Evolutionary conservation across 2,888 invertebrate genomes (phyloP), one percentile per base, ranked within the genome.

Genomic region (Lasioglossum leucozonium): DNA sequence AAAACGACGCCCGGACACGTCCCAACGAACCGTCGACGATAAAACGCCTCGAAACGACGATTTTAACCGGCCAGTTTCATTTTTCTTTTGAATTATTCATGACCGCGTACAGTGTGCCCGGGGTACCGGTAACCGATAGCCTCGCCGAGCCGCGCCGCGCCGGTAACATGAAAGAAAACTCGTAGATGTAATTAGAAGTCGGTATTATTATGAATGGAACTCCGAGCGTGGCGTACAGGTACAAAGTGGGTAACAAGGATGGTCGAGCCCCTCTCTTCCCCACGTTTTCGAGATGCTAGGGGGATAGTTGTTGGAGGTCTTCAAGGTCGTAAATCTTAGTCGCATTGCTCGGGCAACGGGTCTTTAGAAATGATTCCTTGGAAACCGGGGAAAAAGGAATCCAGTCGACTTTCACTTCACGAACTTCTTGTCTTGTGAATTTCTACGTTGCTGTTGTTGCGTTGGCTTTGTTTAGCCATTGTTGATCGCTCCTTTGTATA

Each of bases 1-100:
- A 72, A 82, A 82, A 78, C 84, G 44, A 13, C n/a, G 22, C 62
- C 5, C 74, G 26, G 34, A 65, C 67, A 18, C 67, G 81, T 13
- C 11, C 1, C 65, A 26, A 37, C 73, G 42, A 79, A 37, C 58
- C 74, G 40, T 10, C 13, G 18, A 8, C 42, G 80, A 73, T 71
- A 73, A 44, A 44, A 73, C 30, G 65, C 6, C 18, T 65, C 34
- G 34, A 22, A 65, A 65, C 34, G 34, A 65, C 65, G 65, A 34
- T 65, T 18, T 34, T 3, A 16, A 34, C 30, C 65, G 65, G 58
- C 26, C 22, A 11, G 30, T n/a, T 67, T 47, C 30, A n/a, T 40
- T 47, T 40, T 72, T 72, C 42, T 0, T 16, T 47, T 22, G 26
- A 44, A 47, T 22, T 42, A 26, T 72, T 72, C 72, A 18, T 47